Conservation (phyloP, 2,797 vertebrate species). For the Neosilurus mollespiculum region DNA sequence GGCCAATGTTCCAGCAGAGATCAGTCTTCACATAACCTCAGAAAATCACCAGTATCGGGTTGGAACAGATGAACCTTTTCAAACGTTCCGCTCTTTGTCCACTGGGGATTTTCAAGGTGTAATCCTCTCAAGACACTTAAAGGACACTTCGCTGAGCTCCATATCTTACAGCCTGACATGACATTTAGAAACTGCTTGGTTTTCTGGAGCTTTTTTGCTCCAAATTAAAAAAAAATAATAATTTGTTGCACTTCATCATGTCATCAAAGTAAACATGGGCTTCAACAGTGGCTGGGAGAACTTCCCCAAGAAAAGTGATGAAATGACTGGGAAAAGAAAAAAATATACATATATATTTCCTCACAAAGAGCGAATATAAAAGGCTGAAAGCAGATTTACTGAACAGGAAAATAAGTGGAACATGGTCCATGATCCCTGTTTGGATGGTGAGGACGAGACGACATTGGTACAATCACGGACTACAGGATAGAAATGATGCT, state of each 20-base stretch:
- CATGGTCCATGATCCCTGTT: slow-evolving; percentile 26
- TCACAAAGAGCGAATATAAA: slow-evolving; percentile 53
- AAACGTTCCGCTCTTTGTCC: slow-evolving; percentile 25
- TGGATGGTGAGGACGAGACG: background rate
- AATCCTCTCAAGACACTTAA: slow-evolving; percentile 55
- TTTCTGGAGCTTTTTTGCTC: slow-evolving; percentile 56
- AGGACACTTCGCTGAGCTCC: slow-evolving; percentile 53
- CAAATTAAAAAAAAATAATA: slow-evolving; percentile 56
- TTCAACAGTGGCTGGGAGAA: slow-evolving; percentile 72
- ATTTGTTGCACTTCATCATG: slow-evolving; percentile 58
- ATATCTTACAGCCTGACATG: slow-evolving; percentile 41
- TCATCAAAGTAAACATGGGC: slow-evolving; percentile 60
- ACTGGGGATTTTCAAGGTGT: slow-evolving; percentile 57
- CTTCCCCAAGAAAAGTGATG: slow-evolving; percentile 52
- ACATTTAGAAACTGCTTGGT: slow-evolving; percentile 58
- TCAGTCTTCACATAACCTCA: background rate
- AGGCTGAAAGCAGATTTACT: slow-evolving; percentile 60
- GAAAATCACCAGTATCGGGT: background rate
- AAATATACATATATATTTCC: slow-evolving; percentile 30
- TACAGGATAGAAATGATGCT: background rate
- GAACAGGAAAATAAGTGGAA: slow-evolving; percentile 50
- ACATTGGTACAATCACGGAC: background rate
- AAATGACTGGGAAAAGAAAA: slow-evolving; percentile 23
- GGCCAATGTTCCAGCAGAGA: slow-evolving; percentile 30
- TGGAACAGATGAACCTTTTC: slow-evolving; percentile 41